A percentile compares a stretch with the other conserved stretches of the same genome.
phyloP scores from a whole-genome alignment of 1,140 invertebrate species.

The Contarinia nasturtii region DNA sequence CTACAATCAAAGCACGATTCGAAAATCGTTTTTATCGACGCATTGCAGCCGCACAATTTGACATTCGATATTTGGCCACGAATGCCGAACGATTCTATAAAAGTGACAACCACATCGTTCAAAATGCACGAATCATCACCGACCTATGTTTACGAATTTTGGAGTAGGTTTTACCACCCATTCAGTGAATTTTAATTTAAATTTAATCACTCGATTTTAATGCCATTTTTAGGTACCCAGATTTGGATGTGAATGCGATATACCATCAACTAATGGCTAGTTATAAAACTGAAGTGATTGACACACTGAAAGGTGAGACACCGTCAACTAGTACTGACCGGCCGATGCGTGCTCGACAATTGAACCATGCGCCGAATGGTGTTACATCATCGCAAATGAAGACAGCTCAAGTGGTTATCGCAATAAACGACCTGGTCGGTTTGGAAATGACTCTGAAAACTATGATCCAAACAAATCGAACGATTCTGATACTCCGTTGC shows the following conservation, averaged over 20 bases:
- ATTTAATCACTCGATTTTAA: not conserved
- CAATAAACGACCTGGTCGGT: too few relatives aligned
- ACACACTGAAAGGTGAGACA: conserved; percentile 9
- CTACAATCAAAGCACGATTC: conserved; percentile 73
- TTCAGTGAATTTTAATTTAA: too few relatives aligned
- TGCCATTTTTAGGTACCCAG: conserved; percentile 27
- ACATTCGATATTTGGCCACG: conserved; percentile 76
- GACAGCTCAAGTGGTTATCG: conserved; percentile 5
- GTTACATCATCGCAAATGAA: conserved; percentile 10
- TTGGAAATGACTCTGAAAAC: not conserved
- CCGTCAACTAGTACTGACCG: conserved; percentile 6
- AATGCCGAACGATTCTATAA: conserved; percentile 92
- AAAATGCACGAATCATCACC: conserved; percentile 74
- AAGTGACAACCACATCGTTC: conserved; percentile 69
- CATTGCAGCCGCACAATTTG: conserved; percentile 80
- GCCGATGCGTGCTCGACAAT: conserved; percentile 4
- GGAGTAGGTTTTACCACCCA: too few relatives aligned
- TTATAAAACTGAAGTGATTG: conserved; percentile 29
- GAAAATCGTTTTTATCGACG: conserved; percentile 86
- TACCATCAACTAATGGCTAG: conserved; percentile 64
- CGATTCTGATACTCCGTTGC: not conserved
- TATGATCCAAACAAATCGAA: not conserved
- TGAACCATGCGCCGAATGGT: conserved; percentile 14
- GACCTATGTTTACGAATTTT: conserved; percentile 76
- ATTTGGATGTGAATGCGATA: conserved; percentile 55